A percentile compares a stretch with the other conserved stretches of the same genome.
These are phyloP conservation scores for Ennomos erosarius DNA, from an alignment of 2,888 invertebrate genomes.

Conservation along the genomic window DNA sequence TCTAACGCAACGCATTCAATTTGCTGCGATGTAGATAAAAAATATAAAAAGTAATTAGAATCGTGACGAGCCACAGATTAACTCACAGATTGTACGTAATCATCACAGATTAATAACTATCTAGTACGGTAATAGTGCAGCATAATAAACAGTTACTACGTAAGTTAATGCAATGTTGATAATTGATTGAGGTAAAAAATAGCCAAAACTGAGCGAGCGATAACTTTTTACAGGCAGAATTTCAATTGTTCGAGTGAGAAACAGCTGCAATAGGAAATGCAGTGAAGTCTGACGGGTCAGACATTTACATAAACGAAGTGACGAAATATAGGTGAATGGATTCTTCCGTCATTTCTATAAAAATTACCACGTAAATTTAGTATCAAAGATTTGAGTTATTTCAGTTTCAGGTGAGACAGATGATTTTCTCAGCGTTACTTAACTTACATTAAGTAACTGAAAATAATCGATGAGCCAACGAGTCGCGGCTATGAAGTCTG, in stretches of 20 bases:
- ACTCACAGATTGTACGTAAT: slow-evolving; percentile 18
- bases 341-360: slow-evolving; percentile 29
- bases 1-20: slow-evolving; percentile 44
- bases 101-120: slow-evolving; percentile 12
- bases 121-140: slow-evolving; percentile 2
- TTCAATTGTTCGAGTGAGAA: slow-evolving; percentile 31
- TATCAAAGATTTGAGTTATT: too few relatives aligned
- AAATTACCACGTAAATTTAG: neutral
- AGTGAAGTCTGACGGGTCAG: slow-evolving; percentile 50
- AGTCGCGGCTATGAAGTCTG: too few relatives aligned
- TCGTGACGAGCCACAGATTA: slow-evolving; percentile 51
- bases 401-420: too few relatives aligned
- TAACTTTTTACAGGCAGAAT: slow-evolving; percentile 29
- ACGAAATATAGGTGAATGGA: slow-evolving; percentile 32
- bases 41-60: slow-evolving; percentile 55
- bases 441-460: too few relatives aligned
- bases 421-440: too few relatives aligned
- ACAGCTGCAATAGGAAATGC: slow-evolving; percentile 46
- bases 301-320: slow-evolving; percentile 54
- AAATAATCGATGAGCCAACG: too few relatives aligned
- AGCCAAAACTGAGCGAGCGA: slow-evolving; percentile 36
- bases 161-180: slow-evolving; percentile 49
- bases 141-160: slow-evolving; percentile 9
- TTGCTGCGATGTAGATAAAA: slow-evolving; percentile 34
- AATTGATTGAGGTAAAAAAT: slow-evolving; percentile 63